Evolutionary conservation across 2,113 vertebrate genomes (phyloP).

Genomic region (Phaetusa simplex): DNA sequence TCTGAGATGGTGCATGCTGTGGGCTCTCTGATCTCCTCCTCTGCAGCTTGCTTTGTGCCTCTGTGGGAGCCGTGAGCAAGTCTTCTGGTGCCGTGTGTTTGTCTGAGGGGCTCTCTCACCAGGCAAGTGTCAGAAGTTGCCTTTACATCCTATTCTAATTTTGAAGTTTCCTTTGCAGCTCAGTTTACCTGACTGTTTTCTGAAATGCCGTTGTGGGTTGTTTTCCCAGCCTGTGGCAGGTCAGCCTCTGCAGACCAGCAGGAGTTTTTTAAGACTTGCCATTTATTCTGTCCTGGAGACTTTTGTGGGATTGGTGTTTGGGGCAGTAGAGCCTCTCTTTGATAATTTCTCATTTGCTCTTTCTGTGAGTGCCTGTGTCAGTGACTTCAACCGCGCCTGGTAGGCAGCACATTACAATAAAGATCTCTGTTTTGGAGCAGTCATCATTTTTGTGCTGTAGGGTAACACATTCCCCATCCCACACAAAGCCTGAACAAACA

Average conservation of each 20-base stretch:
- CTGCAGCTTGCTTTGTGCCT: background rate
- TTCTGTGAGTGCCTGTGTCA: conserved; percentile 1
- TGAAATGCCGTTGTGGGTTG: background rate
- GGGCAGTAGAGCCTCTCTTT: background rate
- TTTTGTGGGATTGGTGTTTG: background rate
- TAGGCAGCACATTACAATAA: background rate
- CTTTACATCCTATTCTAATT: background rate
- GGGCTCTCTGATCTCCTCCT: background rate
- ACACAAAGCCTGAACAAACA: conserved; percentile 57
- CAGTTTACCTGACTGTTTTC: background rate
- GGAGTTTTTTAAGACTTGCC: background rate
- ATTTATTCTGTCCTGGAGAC: background rate
- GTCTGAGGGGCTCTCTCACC: background rate
- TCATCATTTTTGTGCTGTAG: conserved; percentile 4
- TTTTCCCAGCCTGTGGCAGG: background rate
- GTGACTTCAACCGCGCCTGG: background rate
- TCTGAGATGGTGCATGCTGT: accelerated
- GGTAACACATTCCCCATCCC: conserved; percentile 37
- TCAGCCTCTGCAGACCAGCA: background rate
- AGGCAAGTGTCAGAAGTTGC: background rate
- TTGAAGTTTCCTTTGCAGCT: background rate
- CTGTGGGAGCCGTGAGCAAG: background rate
- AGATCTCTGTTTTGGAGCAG: conserved; percentile 40
- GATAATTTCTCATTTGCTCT: background rate
- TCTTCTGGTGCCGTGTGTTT: background rate